Percentiles rank a stretch among this genome's conserved stretches.
Evolutionary conservation across 1,140 invertebrate genomes (phyloP).

Genomic region (Oppia nitens): DNA sequence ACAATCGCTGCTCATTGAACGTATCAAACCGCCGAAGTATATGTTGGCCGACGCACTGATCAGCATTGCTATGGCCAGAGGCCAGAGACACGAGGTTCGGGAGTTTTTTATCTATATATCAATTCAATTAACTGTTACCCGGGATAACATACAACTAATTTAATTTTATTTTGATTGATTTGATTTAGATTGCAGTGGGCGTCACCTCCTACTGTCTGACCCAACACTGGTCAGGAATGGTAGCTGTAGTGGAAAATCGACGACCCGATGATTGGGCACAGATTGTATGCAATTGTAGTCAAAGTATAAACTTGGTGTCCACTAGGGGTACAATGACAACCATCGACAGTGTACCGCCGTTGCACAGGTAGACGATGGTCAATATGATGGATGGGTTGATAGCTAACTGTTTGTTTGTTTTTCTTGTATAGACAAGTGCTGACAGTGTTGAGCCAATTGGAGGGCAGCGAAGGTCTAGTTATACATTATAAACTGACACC

Average conservation of each 20-base stretch:
- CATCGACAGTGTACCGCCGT: conserved; percentile 79
- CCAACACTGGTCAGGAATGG: conserved; percentile 87
- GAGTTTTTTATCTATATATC: not conserved
- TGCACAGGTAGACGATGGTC: conserved; percentile 50
- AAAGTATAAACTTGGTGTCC: conserved; percentile 91
- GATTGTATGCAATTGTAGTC: conserved; percentile 87
- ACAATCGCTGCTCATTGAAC: conserved; percentile 67
- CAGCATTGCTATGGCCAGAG: conserved; percentile 69
- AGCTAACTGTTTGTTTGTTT: not conserved
- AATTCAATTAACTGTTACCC: not conserved
- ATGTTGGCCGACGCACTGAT: conserved; percentile 84
- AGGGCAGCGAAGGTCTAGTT: not conserved
- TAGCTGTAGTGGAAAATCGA: conserved; percentile 90
- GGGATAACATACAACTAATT: not conserved
- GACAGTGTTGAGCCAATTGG: not conserved
- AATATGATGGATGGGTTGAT: not conserved
- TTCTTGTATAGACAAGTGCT: not conserved
- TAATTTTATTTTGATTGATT: conserved; percentile 13
- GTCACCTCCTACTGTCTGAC: conserved; percentile 92
- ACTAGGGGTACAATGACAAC: conserved; percentile 76
- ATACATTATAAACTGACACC: not conserved
- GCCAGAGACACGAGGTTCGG: conserved; percentile 58
- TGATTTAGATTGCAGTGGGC: conserved; percentile 55
- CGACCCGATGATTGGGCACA: conserved; percentile 84
- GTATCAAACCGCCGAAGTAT: conserved; percentile 59